These are phyloP conservation scores for Drosophila lacteicornis DNA, from an alignment of 1,140 invertebrate genomes.

Conservation along the genomic window DNA sequence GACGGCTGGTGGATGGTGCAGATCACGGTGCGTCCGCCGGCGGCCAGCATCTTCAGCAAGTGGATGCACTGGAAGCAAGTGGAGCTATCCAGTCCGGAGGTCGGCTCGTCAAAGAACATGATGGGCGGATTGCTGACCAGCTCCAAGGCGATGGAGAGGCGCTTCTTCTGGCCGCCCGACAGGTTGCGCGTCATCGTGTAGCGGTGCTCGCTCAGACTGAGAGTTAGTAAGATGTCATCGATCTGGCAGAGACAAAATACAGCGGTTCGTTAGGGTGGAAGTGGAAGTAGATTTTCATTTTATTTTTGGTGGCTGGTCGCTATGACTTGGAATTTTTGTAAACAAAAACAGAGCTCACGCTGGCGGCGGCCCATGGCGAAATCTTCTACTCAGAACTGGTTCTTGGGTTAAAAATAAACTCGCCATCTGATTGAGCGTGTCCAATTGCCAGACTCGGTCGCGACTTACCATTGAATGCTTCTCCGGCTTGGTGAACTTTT, in stretches of 20 bases:
- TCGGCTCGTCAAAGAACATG: conserved; percentile 99
- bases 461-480: conserved; percentile 93
- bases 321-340: conserved; percentile 29
- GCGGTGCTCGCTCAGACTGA: conserved; percentile 93
- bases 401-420: conserved; percentile 4
- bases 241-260: conserved; percentile 87
- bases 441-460: conserved; percentile 15
- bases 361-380: not conserved
- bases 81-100: conserved; percentile 97
- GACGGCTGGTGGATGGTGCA: conserved; percentile 99
- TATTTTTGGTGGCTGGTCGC: conserved; percentile 10
- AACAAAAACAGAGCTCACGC: conserved; percentile 4
- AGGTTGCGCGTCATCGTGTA: conserved; percentile 95
- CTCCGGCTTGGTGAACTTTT: conserved; percentile 88
- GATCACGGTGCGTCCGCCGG: conserved; percentile 96
- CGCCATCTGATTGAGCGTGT: conserved; percentile 11
- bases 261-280: not conserved
- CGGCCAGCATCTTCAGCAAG: conserved; percentile 93
- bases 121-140: conserved; percentile 97
- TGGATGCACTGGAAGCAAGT: conserved; percentile 97
- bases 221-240: conserved; percentile 95
- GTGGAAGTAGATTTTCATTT: not conserved
- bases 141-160: conserved; percentile 97
- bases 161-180: conserved; percentile 98
- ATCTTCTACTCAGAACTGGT: conserved; percentile 29